Base-by-base conservation (phyloP, 64 coral and sea anemone genomes). In the Montipora efflorescens region DNA sequence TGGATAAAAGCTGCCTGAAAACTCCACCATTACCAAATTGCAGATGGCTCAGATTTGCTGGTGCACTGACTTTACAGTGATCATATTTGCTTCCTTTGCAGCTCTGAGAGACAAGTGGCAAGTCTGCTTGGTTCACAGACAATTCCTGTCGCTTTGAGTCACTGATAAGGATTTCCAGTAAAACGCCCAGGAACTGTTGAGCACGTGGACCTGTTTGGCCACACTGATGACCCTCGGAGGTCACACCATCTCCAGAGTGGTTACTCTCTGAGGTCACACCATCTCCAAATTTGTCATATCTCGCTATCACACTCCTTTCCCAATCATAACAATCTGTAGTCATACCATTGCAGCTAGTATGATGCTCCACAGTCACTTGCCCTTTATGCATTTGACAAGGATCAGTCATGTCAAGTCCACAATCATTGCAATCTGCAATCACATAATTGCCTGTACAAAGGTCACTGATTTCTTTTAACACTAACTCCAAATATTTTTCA, bases 161-260 rank as follows among this genome's bases (percentile, higher is more conserved):
- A 92, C 75, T 44, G 36, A 98, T 73, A 61, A 98, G 74, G 67
- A 98, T 98, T 92, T 87, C 45, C 58, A 98, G 62, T 66, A 98
- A 55, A 74, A 85, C 79, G 15, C 78, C 87, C 59, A 98, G 55
- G 71, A 98, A 88, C 18, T 19, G 19, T 52, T 18, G 76, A 36
- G 55, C 50, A 19, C 58, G 85, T 3, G 72, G 74, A 46, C 93
- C 93, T 11, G 86, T 71, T 45, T 44, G 8, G n/a, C n/a, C 46
- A 71, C 82, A 86, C 19, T 72, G 46, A 51, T 86, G 82, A 50
- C 0, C 5, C 2, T 84, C 43, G 47, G 59, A 67, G 4, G 80
- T 82, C 23, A 64, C 5, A 23, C 7, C 5, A 5, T 64, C 80
- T 45, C 25, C 11, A 62, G 3, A 28, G 0, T 44, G 6, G 14